phyloP scores from a whole-genome alignment of 2,113 vertebrate genomes.

The Scalopus aquaticus region DNA sequence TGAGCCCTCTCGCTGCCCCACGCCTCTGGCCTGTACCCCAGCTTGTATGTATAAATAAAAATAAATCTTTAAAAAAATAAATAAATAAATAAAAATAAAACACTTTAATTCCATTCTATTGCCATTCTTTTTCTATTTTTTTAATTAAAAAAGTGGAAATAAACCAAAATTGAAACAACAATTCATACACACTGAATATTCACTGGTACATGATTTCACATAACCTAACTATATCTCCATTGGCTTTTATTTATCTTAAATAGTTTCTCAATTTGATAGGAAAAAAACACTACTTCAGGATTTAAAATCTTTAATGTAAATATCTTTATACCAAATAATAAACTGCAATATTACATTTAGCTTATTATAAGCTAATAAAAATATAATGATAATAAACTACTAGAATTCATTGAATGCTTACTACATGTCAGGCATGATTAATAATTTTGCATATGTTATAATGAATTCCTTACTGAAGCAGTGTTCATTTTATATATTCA shows the following conservation, averaged over 20 bases:
- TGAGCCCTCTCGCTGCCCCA: too few species aligned
- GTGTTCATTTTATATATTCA: background rate
- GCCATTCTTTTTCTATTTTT: background rate
- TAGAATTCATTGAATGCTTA: background rate
- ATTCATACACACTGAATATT: background rate
- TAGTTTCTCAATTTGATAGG: background rate
- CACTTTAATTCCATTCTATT: background rate
- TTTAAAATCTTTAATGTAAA: background rate
- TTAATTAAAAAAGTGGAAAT: background rate
- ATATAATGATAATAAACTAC: background rate
- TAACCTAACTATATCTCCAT: background rate
- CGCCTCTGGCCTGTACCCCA: too few species aligned
- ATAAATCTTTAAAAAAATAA: too few species aligned
- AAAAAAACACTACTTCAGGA: background rate
- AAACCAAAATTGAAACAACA: background rate
- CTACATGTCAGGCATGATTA: background rate
- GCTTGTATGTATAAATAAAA: too few species aligned
- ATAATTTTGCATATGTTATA: background rate
- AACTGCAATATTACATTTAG: background rate
- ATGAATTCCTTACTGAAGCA: background rate
- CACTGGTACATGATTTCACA: background rate
- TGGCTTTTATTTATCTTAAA: background rate
- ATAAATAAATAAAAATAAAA: too few species aligned
- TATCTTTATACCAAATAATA: background rate
- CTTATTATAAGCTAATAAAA: background rate